Evolutionary conservation across 2,797 vertebrate genomes (phyloP).

Genomic region (Acipenser oxyrinchus): DNA sequence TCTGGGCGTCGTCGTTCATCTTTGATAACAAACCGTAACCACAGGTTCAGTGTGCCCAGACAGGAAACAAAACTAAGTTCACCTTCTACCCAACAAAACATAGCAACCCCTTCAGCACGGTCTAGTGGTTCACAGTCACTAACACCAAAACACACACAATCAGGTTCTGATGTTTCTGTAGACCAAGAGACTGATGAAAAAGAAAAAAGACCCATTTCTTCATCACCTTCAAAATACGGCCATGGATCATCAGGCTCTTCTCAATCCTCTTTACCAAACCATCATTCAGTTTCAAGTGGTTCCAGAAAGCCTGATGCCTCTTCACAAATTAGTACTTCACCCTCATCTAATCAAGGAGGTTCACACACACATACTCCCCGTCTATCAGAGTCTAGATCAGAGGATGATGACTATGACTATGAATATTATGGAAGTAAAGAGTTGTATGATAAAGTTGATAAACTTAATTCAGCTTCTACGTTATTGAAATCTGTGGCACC

Average conservation of each 20-base stretch:
- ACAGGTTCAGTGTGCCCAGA: slow-evolving; percentile 37
- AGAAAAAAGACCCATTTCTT: slow-evolving; percentile 36
- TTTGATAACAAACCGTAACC: slow-evolving; percentile 36
- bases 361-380: slow-evolving; percentile 32
- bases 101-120: slow-evolving; percentile 35
- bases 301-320: slow-evolving; percentile 35
- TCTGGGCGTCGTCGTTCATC: slow-evolving; percentile 11
- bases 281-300: slow-evolving; percentile 23
- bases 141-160: slow-evolving; percentile 37
- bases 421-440: slow-evolving; percentile 32
- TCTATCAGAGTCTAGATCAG: slow-evolving; percentile 27
- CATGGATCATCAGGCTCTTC: slow-evolving; percentile 20
- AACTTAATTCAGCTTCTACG: slow-evolving; percentile 25
- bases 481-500: slow-evolving; percentile 33
- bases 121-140: slow-evolving; percentile 32
- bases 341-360: slow-evolving; percentile 26
- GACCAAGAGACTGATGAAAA: slow-evolving; percentile 47
- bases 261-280: slow-evolving; percentile 38
- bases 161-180: slow-evolving; percentile 21
- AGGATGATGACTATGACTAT: slow-evolving; percentile 35
- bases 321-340: slow-evolving; percentile 29
- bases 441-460: slow-evolving; percentile 30
- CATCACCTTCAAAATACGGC: slow-evolving; percentile 42
- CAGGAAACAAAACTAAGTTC: slow-evolving; percentile 44
- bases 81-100: slow-evolving; percentile 29